Percentiles rank a stretch among this genome's conserved stretches.
These are phyloP conservation scores for Candidula unifasciata DNA, from an alignment of 2,888 invertebrate species.

Conservation along the genomic window DNA sequence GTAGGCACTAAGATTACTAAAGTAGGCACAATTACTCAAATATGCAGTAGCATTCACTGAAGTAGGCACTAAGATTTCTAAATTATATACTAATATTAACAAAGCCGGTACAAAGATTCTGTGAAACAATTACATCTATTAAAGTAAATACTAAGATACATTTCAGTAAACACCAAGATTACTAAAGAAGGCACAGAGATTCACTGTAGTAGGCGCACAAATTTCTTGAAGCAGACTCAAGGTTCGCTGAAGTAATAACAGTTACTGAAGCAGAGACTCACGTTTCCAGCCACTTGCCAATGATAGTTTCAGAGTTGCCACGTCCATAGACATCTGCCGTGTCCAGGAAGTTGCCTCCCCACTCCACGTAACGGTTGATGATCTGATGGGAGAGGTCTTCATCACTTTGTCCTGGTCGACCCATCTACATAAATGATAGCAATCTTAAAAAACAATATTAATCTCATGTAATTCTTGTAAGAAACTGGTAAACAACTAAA, in stretches of 20 bases:
- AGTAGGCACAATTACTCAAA: no score
- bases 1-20: no score
- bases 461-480: background rate
- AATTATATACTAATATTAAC: no score
- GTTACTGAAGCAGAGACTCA: background rate
- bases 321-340: slow-evolving; percentile 71
- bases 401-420: slow-evolving; percentile 38
- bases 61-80: no score
- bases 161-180: no score
- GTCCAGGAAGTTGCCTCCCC: slow-evolving; percentile 75
- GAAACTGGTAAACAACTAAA: background rate
- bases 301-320: slow-evolving; percentile 69
- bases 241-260: no score
- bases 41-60: no score
- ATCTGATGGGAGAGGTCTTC: slow-evolving; percentile 65
- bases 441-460: background rate
- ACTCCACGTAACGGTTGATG: slow-evolving; percentile 68
- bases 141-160: no score
- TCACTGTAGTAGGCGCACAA: background rate
- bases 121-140: no score
- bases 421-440: background rate
- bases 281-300: slow-evolving; percentile 71
- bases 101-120: no score
- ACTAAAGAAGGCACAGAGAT: no score
- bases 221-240: slow-evolving; percentile 24